Conservation (phyloP, 2,888 invertebrate species). For the Cheilosia vernalis region DNA sequence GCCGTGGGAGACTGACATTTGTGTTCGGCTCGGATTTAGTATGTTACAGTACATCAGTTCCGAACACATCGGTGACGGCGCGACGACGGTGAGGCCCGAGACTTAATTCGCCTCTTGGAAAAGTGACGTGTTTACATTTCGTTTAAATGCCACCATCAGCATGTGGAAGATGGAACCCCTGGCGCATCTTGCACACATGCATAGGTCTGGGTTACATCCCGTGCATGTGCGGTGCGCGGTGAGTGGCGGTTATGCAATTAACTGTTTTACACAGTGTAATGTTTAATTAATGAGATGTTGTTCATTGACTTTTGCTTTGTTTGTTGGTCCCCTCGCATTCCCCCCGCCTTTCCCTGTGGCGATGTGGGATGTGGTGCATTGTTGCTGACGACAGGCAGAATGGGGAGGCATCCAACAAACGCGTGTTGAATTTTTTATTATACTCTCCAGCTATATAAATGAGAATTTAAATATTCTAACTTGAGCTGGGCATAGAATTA, state of each 20-base stretch:
- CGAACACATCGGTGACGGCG: too few species aligned
- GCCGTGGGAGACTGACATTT: constrained; percentile 65
- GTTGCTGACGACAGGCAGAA: neutral
- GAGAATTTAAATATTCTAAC: constrained; percentile 27
- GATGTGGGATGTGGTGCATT: constrained; percentile 2
- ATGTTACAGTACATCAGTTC: neutral
- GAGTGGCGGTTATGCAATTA: constrained; percentile 61
- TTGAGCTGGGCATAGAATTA: constrained; percentile 32
- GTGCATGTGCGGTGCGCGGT: constrained; percentile 14
- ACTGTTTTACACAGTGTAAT: constrained; percentile 61
- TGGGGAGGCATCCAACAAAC: constrained; percentile 29
- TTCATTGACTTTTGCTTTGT: constrained; percentile 67
- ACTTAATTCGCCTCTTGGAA: constrained; percentile 29
- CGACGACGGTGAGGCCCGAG: neutral
- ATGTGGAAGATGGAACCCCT: neutral
- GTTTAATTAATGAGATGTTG: constrained; percentile 71
- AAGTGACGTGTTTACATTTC: constrained; percentile 19
- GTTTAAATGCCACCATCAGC: constrained; percentile 5
- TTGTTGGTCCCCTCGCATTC: constrained; percentile 6
- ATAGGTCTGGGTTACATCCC: constrained; percentile 5
- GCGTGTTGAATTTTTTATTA: constrained; percentile 49
- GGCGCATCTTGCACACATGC: neutral
- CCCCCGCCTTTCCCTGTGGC: neutral
- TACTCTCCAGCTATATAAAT: neutral
- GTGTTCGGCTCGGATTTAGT: neutral